These are phyloP conservation scores for Tragelaphus imberbis DNA, from an alignment of 2,113 vertebrate species.

Conservation along the genomic window DNA sequence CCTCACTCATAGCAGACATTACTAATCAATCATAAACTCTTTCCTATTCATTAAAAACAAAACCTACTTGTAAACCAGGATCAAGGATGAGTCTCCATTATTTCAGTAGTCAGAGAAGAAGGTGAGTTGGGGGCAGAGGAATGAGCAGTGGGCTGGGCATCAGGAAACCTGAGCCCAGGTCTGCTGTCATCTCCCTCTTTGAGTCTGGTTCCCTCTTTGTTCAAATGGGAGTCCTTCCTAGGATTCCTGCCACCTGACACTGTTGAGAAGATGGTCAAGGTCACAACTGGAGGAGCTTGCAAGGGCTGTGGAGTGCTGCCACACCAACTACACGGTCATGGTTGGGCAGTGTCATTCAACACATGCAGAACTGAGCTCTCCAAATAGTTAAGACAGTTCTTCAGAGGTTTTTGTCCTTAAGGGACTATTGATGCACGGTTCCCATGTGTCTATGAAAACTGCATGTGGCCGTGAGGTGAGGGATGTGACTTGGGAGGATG, in stretches of 20 bases:
- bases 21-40: slow-evolving; percentile 39
- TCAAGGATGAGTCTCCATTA: neutral
- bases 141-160: neutral
- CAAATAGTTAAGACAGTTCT: neutral
- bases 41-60: slow-evolving; percentile 23
- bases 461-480: neutral
- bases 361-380: neutral
- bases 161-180: neutral
- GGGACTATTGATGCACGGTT: neutral
- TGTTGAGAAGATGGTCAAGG: neutral
- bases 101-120: neutral
- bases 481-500: neutral
- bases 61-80: neutral
- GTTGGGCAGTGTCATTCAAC: neutral
- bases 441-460: neutral
- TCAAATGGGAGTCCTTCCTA: neutral
- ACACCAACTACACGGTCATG: rapidly evolving
- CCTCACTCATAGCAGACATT: neutral
- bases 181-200: neutral
- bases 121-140: neutral
- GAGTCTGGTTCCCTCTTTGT: neutral
- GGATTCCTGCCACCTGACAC: neutral
- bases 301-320: neutral
- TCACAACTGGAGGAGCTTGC: neutral
- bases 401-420: neutral